Evolutionary conservation across 2,888 invertebrate species (phyloP), one percentile per base, ranked within the genome.

Genomic region (Nycteola revayana): DNA sequence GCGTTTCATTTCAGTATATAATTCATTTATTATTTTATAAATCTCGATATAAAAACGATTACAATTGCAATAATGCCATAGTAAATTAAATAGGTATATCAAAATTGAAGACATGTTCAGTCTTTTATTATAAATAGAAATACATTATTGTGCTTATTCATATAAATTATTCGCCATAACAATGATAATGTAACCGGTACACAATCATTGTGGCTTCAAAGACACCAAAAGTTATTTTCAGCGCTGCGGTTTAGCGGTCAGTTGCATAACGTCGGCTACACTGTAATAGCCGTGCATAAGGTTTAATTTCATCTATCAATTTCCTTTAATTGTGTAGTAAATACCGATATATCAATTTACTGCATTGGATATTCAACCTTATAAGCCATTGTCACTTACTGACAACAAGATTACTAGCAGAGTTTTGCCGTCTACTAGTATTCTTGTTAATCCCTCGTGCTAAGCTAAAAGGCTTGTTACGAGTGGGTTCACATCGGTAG

Each of bases 131-230:
- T 27, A 58, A 49, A 57, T 50, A 60, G 46, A 57, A 60, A 59
- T 64, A 65, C 49, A 62, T 50, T 58, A 53, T 55, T 47, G 32
- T 31, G 38, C 67, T 68, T 73, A 71, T 4, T 28, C 41, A 53
- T n/a, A n/a, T n/a, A n/a, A n/a, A n/a, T 43, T 54, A 65, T 68
- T 28, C 38, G 70, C 78, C 80, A 83, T 32, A 83, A 80, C 83
- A 71, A 65, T 60, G 62, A 25, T 46, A 61, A 71, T 84, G 77
- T 37, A 65, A 9, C 62, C 29, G 28, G 61, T 69, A 67, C 82
- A 81, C 51, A 65, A 44, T 52, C 70, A 69, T 45, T 61, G 79
- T 82, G 81, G 78, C 65, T 44, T 25, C 9, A 17, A 25, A 6
- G 48, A 32, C 5, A n/a, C 31, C 3, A 18, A 14, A 17, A 22